Evolutionary conservation across 2,113 vertebrate genomes (phyloP), one percentile per base, ranked within the genome.

Genomic region (Python bivittatus): DNA sequence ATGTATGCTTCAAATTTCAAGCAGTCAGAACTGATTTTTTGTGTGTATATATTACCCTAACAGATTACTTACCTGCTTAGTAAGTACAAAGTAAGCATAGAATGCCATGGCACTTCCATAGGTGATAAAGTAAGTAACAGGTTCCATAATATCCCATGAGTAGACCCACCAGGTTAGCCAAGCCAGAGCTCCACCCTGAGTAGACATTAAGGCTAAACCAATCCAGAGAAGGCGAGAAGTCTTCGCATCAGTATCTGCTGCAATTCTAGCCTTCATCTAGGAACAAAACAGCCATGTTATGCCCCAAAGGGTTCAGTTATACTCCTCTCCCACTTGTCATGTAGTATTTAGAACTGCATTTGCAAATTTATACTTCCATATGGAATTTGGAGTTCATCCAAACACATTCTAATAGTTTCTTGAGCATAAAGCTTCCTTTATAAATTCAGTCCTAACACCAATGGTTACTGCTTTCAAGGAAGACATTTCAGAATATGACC

Each of bases 131-230:
- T 99, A 99, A 0, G 99, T 99, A 86, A 99, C 98, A 0, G 99
- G 99, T 91, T 99, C 99, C 98, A 99, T 99, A 95, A 99, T 98
- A 56, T 99, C 99, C 99, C 99, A 99, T 0, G 99, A 99, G 88
- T 99, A 99, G 54, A 99, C 99, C 99, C 99, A 99, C 99, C 99
- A 99, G 0, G 99, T 99, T 86, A 99, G 98, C 99, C 99, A 99
- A 0, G 98, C 99, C 97, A 99, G 25, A 0, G 98, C 98, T 7
- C 99, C 99, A 0, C 98, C 99, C 95, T 99, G 99, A 2, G 98
- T 94, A 0, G 99, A 99, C 93, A 99, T 95, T 95, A 99, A 90
- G 0, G 99, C 99, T 95, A 99, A 91, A 56, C 99, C 99, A 0
- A 94, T 92, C 99, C 99, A 99, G 0, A 99, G 42, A 6, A 97